phyloP scores from a whole-genome alignment of 2,888 invertebrate genomes.

The Oxyteleia sp. region DNA sequence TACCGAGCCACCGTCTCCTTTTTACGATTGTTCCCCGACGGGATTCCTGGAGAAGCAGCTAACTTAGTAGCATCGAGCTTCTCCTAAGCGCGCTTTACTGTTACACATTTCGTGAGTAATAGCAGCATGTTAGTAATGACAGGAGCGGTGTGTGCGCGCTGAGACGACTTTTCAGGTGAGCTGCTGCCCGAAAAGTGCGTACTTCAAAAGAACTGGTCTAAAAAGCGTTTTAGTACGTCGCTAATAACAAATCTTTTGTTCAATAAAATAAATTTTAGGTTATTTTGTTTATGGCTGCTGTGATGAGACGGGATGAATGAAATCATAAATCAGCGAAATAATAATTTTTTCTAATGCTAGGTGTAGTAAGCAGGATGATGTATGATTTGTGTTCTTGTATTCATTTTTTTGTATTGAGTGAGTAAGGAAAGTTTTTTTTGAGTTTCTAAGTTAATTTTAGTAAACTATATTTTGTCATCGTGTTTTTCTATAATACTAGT shows the following conservation, averaged over 20 bases:
- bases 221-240: constrained; percentile 52
- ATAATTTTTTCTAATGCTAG: constrained; percentile 54
- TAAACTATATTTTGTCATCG: no score
- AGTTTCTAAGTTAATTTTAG: no score
- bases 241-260: constrained; percentile 69
- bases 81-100: constrained; percentile 61
- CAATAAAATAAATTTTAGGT: constrained; percentile 60
- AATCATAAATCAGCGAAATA: constrained; percentile 50
- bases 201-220: constrained; percentile 43
- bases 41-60: constrained; percentile 74
- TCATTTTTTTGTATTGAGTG: no score
- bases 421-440: no score
- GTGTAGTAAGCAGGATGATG: no score
- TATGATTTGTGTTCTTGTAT: no score
- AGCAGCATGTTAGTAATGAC: constrained; percentile 71
- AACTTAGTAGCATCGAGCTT: constrained; percentile 65
- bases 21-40: constrained; percentile 74
- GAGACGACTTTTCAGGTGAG: constrained; percentile 48
- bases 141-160: constrained; percentile 56
- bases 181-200: constrained; percentile 46
- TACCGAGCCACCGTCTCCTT: constrained; percentile 70
- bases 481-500: no score
- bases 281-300: constrained; percentile 46
- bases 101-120: constrained; percentile 70
- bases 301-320: constrained; percentile 49